Conservation (phyloP, 1,140 invertebrate genomes). For the Penaeus chinensis region DNA sequence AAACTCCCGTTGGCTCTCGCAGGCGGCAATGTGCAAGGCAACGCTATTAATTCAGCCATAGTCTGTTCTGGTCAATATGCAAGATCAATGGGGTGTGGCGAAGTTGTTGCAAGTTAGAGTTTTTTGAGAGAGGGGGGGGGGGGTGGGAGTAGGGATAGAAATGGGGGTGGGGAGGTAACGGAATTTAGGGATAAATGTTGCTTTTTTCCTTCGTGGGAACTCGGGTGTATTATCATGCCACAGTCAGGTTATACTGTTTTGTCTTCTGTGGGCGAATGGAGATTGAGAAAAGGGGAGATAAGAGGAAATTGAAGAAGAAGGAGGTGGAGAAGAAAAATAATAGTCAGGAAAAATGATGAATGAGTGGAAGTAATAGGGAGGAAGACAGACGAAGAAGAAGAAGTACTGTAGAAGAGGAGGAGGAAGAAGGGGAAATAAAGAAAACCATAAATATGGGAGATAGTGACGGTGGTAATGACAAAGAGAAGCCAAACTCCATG, state of each 20-base stretch:
- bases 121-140: neutral
- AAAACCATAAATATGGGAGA: too few relatives aligned
- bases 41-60: constrained; percentile 35
- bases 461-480: too few relatives aligned
- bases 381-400: too few relatives aligned
- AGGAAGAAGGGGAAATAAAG: too few relatives aligned
- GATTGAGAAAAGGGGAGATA: neutral
- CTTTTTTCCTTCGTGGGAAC: neutral
- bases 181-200: too few relatives aligned
- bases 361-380: too few relatives aligned
- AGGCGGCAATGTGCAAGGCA: constrained; percentile 20
- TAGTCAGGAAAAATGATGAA: too few relatives aligned
- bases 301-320: neutral
- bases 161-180: too few relatives aligned
- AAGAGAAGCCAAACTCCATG: too few relatives aligned
- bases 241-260: neutral
- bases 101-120: neutral
- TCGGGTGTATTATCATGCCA: neutral
- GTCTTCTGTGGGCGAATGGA: neutral
- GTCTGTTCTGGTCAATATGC: constrained; percentile 30
- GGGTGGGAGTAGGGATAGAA: too few relatives aligned
- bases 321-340: neutral
- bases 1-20: constrained; percentile 37
- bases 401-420: too few relatives aligned
- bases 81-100: constrained; percentile 2